Conservation (phyloP, 1,140 invertebrate genomes). For the Drosophila tsacasi region DNA sequence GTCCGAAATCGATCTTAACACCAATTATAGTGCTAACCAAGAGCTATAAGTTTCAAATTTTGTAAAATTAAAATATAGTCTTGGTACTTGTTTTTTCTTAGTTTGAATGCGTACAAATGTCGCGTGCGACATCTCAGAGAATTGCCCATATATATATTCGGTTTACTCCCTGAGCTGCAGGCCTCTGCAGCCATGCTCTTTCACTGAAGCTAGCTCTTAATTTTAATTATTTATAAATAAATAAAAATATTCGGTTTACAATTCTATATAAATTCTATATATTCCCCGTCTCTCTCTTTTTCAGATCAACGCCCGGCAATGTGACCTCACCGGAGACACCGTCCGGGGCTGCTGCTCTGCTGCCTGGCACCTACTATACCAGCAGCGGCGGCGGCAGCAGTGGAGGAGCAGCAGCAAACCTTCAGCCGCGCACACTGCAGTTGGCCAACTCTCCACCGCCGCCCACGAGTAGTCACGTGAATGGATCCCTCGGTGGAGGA, state of each 20-base stretch:
- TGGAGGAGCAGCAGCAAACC: neutral
- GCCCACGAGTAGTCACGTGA: constrained; percentile 53
- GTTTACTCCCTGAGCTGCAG: too few relatives aligned
- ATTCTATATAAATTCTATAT: neutral
- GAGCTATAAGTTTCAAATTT: too few relatives aligned
- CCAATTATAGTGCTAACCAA: too few relatives aligned
- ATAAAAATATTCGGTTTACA: neutral
- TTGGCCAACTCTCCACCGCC: constrained; percentile 65
- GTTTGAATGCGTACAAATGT: too few relatives aligned
- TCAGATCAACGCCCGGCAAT: constrained; percentile 55
- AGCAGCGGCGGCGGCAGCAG: constrained; percentile 7
- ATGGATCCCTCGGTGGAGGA: constrained; percentile 22
- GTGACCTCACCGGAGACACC: constrained; percentile 55
- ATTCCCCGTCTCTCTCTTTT: constrained; percentile 10
- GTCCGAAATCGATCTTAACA: too few relatives aligned
- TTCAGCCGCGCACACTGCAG: constrained; percentile 48
- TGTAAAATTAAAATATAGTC: too few relatives aligned
- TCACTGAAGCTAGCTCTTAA: too few relatives aligned
- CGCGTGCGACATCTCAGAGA: too few relatives aligned
- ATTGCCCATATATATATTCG: too few relatives aligned
- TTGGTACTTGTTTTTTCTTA: too few relatives aligned
- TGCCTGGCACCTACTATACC: constrained; percentile 46
- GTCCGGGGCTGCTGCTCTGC: constrained; percentile 24
- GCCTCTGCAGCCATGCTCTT: too few relatives aligned
- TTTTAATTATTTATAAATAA: too few relatives aligned